These are phyloP conservation scores for Mareca penelope DNA, from an alignment of 2,797 vertebrate genomes.

Conservation along the genomic window DNA sequence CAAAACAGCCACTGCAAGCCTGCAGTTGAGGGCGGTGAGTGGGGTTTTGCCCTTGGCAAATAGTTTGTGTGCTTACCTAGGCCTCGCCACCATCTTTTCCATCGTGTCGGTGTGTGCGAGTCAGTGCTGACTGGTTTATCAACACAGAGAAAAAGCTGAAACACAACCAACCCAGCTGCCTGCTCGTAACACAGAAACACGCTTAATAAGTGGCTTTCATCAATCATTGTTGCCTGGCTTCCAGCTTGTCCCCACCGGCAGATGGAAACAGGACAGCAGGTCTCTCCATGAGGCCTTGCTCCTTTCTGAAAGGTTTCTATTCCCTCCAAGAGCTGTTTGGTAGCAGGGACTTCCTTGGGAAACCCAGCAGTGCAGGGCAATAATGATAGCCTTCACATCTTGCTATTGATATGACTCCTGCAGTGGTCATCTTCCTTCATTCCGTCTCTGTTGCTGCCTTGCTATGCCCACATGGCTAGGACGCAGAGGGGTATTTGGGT, in stretches of 20 bases:
- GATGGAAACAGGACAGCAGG: background rate
- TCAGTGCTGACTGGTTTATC: background rate
- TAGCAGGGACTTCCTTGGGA: background rate
- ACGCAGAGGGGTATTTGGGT: background rate
- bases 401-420: background rate
- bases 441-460: background rate
- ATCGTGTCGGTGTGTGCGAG: background rate
- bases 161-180: background rate
- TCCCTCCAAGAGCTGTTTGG: background rate
- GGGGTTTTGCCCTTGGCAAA: background rate
- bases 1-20: background rate
- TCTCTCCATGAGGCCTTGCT: background rate
- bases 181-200: background rate
- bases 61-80: background rate
- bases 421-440: background rate
- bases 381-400: fast-evolving
- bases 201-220: background rate
- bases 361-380: background rate
- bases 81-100: background rate
- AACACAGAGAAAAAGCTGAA: background rate
- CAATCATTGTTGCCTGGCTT: fast-evolving
- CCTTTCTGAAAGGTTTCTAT: background rate
- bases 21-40: background rate
- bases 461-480: fast-evolving
- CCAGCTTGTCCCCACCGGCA: background rate